phyloP scores from a whole-genome alignment of 1,140 invertebrate genomes.

The Dendroctonus ponderosae region DNA sequence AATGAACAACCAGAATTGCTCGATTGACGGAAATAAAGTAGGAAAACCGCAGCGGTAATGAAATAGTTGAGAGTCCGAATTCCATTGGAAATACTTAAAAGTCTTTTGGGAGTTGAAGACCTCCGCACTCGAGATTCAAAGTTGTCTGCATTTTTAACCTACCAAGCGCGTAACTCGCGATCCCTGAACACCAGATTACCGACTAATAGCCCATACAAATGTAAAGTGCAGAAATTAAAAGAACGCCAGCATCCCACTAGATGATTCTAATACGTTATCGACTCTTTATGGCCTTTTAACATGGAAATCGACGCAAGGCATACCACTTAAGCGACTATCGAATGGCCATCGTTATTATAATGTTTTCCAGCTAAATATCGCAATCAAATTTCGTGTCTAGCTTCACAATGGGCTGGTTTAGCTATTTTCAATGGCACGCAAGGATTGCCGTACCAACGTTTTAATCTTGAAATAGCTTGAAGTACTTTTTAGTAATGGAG shows the following conservation, averaged over 20 bases:
- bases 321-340: slow-evolving; percentile 31
- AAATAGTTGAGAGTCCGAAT: slow-evolving; percentile 7
- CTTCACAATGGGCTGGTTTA: slow-evolving; percentile 18
- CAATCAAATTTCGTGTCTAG: slow-evolving; percentile 34
- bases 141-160: slow-evolving; percentile 18
- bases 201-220: slow-evolving; percentile 40
- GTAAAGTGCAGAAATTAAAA: slow-evolving; percentile 39
- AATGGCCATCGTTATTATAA: slow-evolving; percentile 27
- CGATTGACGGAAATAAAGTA: too few species aligned
- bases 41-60: not conserved
- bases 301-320: slow-evolving; percentile 32
- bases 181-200: slow-evolving; percentile 36
- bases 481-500: too few species aligned
- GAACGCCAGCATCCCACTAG: slow-evolving; percentile 31
- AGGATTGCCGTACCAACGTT: slow-evolving; percentile 1
- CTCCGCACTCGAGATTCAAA: slow-evolving; percentile 1
- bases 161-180: slow-evolving; percentile 31
- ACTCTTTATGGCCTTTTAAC: slow-evolving; percentile 37
- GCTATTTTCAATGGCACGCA: slow-evolving; percentile 10
- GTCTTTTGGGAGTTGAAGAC: slow-evolving; percentile 15
- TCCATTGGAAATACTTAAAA: slow-evolving; percentile 5
- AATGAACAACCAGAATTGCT: too few species aligned
- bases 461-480: slow-evolving; percentile 1
- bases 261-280: slow-evolving; percentile 33
- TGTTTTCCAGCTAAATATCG: slow-evolving; percentile 34